Base-by-base conservation (phyloP, 2,888 invertebrate genomes). In the Cerceris rybyensis region DNA sequence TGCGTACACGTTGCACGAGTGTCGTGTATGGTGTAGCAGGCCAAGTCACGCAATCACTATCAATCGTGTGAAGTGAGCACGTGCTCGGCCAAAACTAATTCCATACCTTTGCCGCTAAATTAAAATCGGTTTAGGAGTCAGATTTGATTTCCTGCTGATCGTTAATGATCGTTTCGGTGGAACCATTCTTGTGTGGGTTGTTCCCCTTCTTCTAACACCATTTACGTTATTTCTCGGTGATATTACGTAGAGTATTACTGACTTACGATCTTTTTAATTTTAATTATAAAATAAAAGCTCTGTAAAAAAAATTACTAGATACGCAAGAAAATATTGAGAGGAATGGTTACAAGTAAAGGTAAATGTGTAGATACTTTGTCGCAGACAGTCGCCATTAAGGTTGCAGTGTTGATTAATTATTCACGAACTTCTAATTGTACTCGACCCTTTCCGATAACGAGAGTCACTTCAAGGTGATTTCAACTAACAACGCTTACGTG, bases 41-140 rank as follows among this genome's bases (percentile, higher is more conserved):
- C 72, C 80, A 84, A 86, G 89, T 89, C 91, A 91, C 90, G 91
- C 91, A 91, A 91, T 91, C 91, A 90, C 87, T 88, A 90, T 82
- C 83, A 85, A 75, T 83, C 90, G 90, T 91, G 90, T 85, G 90
- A 91, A 91, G 84, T 69, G 76, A 73, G 80, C 91, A 91, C 88
- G 88, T 91, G 91, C 84, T 16, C 70, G 80, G 80, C 86, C 86
- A 88, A 87, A 84, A 70, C 71, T 59, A 70, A 84, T 63, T 39
- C 63, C 46, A 64, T 57, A 70, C 59, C 57, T 14, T 50, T 46
- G 16, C 57, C 46, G 63, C 39, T 82, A 84, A 89, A 89, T 88
- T 89, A 88, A 89, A 88, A 86, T 87, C 86, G 72, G 71, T 80
- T 83, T 75, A 69, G 84, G 81, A 87, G 70, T 86, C 85, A 82